These are phyloP conservation scores for Alviniconcha marisindica DNA, from an alignment of 1,140 invertebrate genomes.

Conservation along the genomic window DNA sequence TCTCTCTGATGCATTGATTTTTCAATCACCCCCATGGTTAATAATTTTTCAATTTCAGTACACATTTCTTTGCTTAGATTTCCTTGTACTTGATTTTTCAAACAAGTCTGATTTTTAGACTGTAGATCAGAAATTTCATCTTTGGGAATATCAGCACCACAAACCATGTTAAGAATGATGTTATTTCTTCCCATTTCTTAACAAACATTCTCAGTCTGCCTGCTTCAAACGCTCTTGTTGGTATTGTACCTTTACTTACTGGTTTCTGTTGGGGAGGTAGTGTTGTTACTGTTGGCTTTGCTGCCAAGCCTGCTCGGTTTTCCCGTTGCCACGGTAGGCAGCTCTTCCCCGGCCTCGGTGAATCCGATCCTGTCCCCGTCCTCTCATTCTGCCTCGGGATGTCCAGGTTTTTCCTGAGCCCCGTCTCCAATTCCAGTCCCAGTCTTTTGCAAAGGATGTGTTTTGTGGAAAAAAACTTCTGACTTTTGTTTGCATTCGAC, in stretches of 20 bases:
- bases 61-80: background rate
- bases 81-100: background rate
- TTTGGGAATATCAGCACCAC: background rate
- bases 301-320: too few relatives aligned
- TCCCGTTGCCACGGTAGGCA: background rate
- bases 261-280: background rate
- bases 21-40: background rate
- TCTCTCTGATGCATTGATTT: background rate
- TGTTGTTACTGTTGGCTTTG: background rate
- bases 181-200: background rate
- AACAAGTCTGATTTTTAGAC: background rate
- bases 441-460: too few relatives aligned
- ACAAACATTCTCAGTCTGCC: background rate
- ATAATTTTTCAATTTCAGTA: background rate
- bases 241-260: background rate
- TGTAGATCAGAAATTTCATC: background rate
- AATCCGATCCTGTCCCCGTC: background rate
- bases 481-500: background rate
- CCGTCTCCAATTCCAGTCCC: too few relatives aligned
- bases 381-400: background rate
- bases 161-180: background rate
- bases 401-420: too few relatives aligned
- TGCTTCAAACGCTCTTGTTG: background rate
- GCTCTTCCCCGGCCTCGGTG: background rate
- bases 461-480: background rate